Base-by-base conservation (phyloP, 2,113 vertebrate genomes). In the Callopanchax toddi region DNA sequence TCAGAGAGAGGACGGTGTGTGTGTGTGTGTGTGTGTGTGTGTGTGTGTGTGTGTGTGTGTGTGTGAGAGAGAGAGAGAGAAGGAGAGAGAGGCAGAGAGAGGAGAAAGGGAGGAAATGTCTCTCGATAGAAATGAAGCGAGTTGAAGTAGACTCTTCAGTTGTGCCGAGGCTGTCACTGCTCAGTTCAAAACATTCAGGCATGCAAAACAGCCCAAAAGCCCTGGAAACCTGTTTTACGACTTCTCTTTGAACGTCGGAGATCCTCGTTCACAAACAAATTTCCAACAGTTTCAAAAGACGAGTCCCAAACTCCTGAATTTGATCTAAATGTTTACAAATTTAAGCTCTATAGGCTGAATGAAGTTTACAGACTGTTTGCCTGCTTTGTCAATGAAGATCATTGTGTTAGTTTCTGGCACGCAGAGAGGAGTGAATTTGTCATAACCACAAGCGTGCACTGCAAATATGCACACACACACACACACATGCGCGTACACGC, bases 131-230 rank as follows among this genome's bases (percentile, higher is more conserved):
- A 90, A 89, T 84, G 85, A 88, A 72, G 61, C 54, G 57, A 76
- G 77, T 78, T 57, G 57, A 72, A 77, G 79, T 64, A 49, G 73
- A 86, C 70, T 77, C 83, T 65, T 78, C 62, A 72, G 69, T 74
- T 42, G 76, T 74, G 78, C 78, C 81, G 72, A 45, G 73, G 83
- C 84, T 92, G 90, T 91, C 89, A 89, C 80, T 5, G 81, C 70
- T 82, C 76, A 77, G 78, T 91, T 92, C 83, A 91, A 91, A 91
- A 90, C 86, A 87, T 80, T 85, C 67, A 61, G 74, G 76, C 70
- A 62, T 76, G 86, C 75, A 79, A 88, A 86, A 74, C 65, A 75
- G 85, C 74, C 29, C 71, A 73, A 75, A 81, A 85, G 71, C 67
- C 67, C 71, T 66, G 29, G 60, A 78, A 89, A 86, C 79, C 73